Evolutionary conservation across 1,140 invertebrate species (phyloP).

Genomic region (Drosophila saltans): DNA sequence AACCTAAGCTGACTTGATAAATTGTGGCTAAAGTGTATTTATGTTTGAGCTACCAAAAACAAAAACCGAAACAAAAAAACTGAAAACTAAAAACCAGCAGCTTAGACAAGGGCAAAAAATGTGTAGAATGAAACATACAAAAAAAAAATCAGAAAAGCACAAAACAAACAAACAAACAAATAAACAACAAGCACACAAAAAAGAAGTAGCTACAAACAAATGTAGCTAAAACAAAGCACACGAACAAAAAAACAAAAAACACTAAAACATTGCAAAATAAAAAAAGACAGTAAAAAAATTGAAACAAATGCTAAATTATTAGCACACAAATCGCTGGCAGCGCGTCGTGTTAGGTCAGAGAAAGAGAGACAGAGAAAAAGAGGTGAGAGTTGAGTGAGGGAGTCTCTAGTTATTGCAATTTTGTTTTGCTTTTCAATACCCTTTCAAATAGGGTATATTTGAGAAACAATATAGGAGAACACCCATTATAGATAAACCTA

Average conservation of each 20-base stretch:
- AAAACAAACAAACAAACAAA: conserved; percentile 24
- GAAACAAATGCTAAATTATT: conserved; percentile 79
- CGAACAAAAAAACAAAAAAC: conserved; percentile 21
- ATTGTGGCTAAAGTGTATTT: conserved; percentile 67
- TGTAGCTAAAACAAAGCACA: conserved; percentile 45
- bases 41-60: conserved; percentile 71
- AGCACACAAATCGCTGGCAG: conserved; percentile 63
- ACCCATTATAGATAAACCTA: too few species aligned
- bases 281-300: conserved; percentile 25
- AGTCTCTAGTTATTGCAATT: conserved; percentile 43
- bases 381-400: conserved; percentile 16
- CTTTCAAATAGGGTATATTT: conserved; percentile 37
- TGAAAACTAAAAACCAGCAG: conserved; percentile 63
- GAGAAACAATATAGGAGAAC: too few species aligned
- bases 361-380: background rate
- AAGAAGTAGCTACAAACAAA: conserved; percentile 38
- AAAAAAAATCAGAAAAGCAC: conserved; percentile 23
- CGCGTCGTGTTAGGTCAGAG: conserved; percentile 15
- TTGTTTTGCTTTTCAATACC: conserved; percentile 44
- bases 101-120: conserved; percentile 53
- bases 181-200: conserved; percentile 17
- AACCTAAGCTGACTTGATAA: conserved; percentile 74
- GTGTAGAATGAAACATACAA: conserved; percentile 49
- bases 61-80: conserved; percentile 59
- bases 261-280: conserved; percentile 14